These are phyloP conservation scores for Pyrocoelia pectoralis DNA, from an alignment of 2,888 invertebrate genomes.

Conservation along the genomic window DNA sequence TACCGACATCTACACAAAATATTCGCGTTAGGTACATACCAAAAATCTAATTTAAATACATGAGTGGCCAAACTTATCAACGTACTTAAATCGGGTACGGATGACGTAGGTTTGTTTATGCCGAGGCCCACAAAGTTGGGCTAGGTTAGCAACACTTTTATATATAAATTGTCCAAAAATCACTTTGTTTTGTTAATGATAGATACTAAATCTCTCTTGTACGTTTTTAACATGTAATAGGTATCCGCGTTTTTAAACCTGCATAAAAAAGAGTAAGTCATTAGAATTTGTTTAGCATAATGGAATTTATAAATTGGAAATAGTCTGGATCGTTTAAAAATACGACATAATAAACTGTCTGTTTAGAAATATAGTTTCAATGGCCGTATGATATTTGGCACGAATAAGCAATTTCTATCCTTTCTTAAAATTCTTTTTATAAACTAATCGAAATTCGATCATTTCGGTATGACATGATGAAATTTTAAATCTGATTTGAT, in stretches of 20 bases:
- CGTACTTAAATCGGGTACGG: background rate
- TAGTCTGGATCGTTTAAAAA: conserved; percentile 27
- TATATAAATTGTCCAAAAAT: conserved; percentile 28
- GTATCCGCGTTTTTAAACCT: background rate
- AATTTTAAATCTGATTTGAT: conserved; percentile 1
- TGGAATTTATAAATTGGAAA: conserved; percentile 16
- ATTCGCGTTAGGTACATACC: no score
- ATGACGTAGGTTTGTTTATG: conserved; percentile 4
- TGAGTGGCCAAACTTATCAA: no score
- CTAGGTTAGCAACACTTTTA: conserved; percentile 45
- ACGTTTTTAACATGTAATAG: no score
- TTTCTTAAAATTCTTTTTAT: background rate
- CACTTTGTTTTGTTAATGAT: background rate
- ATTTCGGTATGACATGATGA: background rate
- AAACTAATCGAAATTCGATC: background rate
- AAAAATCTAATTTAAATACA: no score
- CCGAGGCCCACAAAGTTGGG: conserved; percentile 43
- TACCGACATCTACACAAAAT: no score
- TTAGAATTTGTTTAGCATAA: background rate
- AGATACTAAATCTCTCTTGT: no score
- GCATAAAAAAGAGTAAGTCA: background rate
- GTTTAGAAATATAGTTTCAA: conserved; percentile 27
- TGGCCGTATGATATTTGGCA: conserved; percentile 31
- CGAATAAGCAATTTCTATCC: conserved; percentile 14
- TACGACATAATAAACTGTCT: conserved; percentile 14